Conservation (phyloP, 2,797 vertebrate genomes). For the Gadopsis bispinosus region DNA sequence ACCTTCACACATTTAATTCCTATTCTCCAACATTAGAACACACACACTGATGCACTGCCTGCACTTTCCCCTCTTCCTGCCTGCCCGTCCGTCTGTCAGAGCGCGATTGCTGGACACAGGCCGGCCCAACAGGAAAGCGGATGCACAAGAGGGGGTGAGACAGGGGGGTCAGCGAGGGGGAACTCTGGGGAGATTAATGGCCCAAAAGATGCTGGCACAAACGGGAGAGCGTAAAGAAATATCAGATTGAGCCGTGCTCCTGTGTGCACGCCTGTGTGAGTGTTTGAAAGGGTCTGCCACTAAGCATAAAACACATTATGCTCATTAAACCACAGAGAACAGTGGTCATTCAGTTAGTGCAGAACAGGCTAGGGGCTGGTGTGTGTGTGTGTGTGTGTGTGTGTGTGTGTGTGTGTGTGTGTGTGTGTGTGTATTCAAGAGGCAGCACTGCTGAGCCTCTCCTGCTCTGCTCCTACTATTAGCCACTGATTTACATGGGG, state of each 20-base stretch:
- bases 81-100: slow-evolving; percentile 35
- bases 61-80: slow-evolving; percentile 45
- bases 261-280: slow-evolving; percentile 17
- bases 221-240: slow-evolving; percentile 57
- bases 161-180: slow-evolving; percentile 60
- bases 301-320: slow-evolving; percentile 72
- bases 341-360: slow-evolving; percentile 53
- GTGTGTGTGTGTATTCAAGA: slow-evolving; percentile 36
- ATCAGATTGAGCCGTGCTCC: slow-evolving; percentile 46
- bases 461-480: slow-evolving; percentile 62
- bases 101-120: slow-evolving; percentile 50
- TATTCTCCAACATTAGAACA: neutral
- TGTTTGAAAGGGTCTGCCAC: slow-evolving; percentile 47
- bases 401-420: slow-evolving; percentile 15
- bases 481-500: slow-evolving; percentile 79
- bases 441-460: slow-evolving; percentile 44
- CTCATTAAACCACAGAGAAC: slow-evolving; percentile 67
- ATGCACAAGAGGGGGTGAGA: slow-evolving; percentile 47
- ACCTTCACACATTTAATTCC: slow-evolving; percentile 8
- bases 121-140: slow-evolving; percentile 39
- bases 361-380: slow-evolving; percentile 24
- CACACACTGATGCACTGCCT: slow-evolving; percentile 39
- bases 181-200: slow-evolving; percentile 69
- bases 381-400: slow-evolving; percentile 19
- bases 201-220: slow-evolving; percentile 42